These are phyloP conservation scores for Strigops habroptila DNA, from an alignment of 2,113 vertebrate species.

Conservation along the genomic window DNA sequence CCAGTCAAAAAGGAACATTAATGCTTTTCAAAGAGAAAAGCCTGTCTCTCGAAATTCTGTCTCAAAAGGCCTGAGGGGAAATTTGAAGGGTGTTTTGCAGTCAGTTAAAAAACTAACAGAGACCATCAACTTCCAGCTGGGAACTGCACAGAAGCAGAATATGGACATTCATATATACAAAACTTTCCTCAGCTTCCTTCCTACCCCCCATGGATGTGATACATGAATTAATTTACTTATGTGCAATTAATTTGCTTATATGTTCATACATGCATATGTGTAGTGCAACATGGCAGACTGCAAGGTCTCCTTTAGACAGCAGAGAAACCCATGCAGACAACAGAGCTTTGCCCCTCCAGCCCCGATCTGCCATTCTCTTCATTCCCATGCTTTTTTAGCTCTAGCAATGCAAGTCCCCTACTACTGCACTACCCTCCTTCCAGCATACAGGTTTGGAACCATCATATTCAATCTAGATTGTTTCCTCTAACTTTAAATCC, in stretches of 20 bases:
- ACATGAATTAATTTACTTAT: neutral
- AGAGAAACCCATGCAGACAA: neutral
- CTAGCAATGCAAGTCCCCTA: neutral
- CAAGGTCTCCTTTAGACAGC: neutral
- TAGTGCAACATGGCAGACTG: neutral
- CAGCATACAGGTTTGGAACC: neutral
- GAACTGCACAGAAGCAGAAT: neutral
- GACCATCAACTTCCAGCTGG: neutral
- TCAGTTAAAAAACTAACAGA: neutral
- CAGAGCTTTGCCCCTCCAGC: neutral
- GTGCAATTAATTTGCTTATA: neutral
- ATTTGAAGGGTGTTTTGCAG: neutral
- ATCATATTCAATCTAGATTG: neutral
- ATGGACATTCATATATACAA: neutral
- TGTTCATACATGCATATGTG: neutral
- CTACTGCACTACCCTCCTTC: neutral
- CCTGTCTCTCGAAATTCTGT: neutral
- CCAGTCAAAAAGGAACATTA: neutral
- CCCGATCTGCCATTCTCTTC: neutral
- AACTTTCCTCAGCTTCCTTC: neutral
- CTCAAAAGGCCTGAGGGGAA: neutral
- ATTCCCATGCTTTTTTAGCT: neutral
- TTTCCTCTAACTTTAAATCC: neutral
- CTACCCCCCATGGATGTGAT: neutral
- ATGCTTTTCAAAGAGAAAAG: conserved; percentile 10